phyloP scores from a whole-genome alignment of 2,888 invertebrate genomes.

The Teleiodes luculella region DNA sequence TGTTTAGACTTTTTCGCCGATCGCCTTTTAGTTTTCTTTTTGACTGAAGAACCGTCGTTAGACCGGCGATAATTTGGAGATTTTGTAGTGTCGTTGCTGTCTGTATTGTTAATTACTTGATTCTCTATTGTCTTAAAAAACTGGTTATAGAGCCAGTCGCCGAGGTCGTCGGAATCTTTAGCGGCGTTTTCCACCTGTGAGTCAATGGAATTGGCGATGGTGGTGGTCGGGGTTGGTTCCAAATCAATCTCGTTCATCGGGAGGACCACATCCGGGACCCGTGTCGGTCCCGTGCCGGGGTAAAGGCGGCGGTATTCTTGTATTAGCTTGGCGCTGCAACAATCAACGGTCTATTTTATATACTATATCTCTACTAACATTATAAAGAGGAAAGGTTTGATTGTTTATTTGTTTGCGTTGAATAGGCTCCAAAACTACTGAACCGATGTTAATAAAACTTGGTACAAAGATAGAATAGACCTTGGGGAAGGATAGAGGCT shows the following conservation, averaged over 20 bases:
- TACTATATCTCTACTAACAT: too few species aligned
- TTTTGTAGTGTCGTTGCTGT: slow-evolving; percentile 18
- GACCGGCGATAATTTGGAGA: slow-evolving; percentile 36
- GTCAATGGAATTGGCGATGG: slow-evolving; percentile 33
- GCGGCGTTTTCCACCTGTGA: slow-evolving; percentile 45
- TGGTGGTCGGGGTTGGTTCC: slow-evolving; percentile 29
- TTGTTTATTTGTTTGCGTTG: too few species aligned
- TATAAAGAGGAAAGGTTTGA: too few species aligned
- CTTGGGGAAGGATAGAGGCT: too few species aligned
- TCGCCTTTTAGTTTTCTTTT: slow-evolving; percentile 16
- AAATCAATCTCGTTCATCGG: slow-evolving; percentile 15
- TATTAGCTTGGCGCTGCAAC: slow-evolving; percentile 48
- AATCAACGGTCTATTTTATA: neutral
- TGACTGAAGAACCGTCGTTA: slow-evolving; percentile 26
- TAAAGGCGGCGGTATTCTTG: slow-evolving; percentile 43
- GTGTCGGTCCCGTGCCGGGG: slow-evolving; percentile 34
- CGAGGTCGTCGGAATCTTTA: slow-evolving; percentile 58
- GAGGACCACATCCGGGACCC: slow-evolving; percentile 18
- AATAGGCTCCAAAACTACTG: too few species aligned
- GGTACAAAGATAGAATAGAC: too few species aligned
- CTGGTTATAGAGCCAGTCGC: slow-evolving; percentile 70
- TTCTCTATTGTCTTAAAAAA: slow-evolving; percentile 70
- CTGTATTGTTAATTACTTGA: slow-evolving; percentile 61
- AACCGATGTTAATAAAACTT: too few species aligned
- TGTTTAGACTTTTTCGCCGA: slow-evolving; percentile 26